Base-by-base conservation (phyloP, 2,888 invertebrate species). In the Ischnura elegans region DNA sequence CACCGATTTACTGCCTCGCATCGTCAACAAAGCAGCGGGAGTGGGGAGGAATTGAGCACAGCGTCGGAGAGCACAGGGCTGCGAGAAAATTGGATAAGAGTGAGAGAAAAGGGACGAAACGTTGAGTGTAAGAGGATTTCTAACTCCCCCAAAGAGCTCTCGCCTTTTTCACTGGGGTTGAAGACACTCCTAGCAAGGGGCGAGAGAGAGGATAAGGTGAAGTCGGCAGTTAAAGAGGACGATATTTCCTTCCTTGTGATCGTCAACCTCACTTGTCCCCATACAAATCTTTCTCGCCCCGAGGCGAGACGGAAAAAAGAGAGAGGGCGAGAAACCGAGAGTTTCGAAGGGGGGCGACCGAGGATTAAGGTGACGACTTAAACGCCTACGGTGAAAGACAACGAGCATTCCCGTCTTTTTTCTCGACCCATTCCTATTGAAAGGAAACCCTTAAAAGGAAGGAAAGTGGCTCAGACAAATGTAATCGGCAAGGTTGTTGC, bases 81-180 rank as follows among this genome's bases (percentile, higher is more conserved):
- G 55, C 45, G 90, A 61, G 61, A 55, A 90, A 90, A 90, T 90
- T 90, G 90, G 90, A 90, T 90, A 66, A 90, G 90, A 66, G 90
- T 61, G 61, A 90, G 43, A 45, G 90, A 90, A 66, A 43, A 90
- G 43, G 61, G 55, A 61, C 42, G 87, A 21, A 55, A 36, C 51
- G 87, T 55, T 47, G 51, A 51, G 87, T 51, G 51, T 87, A 87
- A 87, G 87, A 87, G 87, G 87, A 87, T 87, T 87, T 55, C 29
- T 42, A 51, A 6, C 47, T 42, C 43, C 55, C 87, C 87, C n/a
- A 87, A n/a, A 51, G 51, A 51, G 51, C 51, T 51, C 19, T 19
- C 19, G 13, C 51, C 87, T 10, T 55, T 55, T 87, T 87, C 87
- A 21, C 51, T 42, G 87, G 51, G 51, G 19, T 13, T 1, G 51